Conservation (phyloP, 2,113 vertebrate species). For the Menidia beryllina region DNA sequence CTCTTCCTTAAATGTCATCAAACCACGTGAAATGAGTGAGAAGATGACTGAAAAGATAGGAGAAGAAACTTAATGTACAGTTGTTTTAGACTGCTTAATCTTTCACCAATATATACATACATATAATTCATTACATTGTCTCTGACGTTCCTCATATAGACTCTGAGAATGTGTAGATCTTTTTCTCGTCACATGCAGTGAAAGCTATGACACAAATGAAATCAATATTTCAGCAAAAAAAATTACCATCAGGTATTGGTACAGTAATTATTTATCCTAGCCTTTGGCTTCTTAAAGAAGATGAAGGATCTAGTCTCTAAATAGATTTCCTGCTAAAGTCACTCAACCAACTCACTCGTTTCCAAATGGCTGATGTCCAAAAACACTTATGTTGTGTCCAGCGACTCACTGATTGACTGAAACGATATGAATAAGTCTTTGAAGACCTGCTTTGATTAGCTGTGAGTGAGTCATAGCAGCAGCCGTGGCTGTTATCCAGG, state of each 20-base stretch:
- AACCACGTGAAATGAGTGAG: not conserved
- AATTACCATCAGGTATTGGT: not conserved
- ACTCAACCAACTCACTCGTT: conserved; percentile 13
- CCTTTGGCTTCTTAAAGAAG: conserved; percentile 1
- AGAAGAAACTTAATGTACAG: no score
- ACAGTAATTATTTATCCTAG: not conserved
- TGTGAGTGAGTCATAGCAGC: conserved; percentile 2
- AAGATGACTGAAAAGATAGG: not conserved
- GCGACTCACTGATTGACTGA: conserved; percentile 9
- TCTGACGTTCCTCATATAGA: not conserved
- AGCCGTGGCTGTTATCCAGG: not conserved
- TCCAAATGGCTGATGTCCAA: conserved; percentile 17
- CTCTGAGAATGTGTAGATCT: not conserved
- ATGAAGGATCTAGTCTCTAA: conserved; percentile 1
- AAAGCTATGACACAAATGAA: conserved; percentile 11
- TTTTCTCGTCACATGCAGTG: not conserved
- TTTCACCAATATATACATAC: no score
- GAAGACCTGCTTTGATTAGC: conserved; percentile 5
- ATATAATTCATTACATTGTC: not conserved
- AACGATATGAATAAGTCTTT: not conserved
- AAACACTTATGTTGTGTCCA: conserved; percentile 1
- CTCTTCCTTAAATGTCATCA: conserved; percentile 10
- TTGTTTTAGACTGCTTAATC: no score
- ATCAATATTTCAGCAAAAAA: not conserved
- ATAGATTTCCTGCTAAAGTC: conserved; percentile 19